These are phyloP conservation scores for Argyresthia albistria DNA, from an alignment of 2,888 invertebrate genomes.

Conservation along the genomic window DNA sequence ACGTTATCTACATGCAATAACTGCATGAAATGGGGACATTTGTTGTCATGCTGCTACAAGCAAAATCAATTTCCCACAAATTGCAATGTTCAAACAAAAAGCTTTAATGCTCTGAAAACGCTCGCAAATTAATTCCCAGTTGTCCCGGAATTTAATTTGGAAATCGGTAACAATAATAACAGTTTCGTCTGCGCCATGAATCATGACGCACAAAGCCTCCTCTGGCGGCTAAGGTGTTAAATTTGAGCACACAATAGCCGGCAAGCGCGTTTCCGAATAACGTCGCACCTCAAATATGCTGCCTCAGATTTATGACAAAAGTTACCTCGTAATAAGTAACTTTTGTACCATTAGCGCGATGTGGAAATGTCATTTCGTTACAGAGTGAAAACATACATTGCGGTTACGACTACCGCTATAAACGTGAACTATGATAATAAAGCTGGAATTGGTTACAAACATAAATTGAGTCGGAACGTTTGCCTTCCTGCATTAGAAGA, in stretches of 20 bases:
- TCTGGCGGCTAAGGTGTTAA: slow-evolving; percentile 47
- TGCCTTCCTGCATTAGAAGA: not conserved
- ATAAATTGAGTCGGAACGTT: not conserved
- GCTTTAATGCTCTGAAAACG: slow-evolving; percentile 28
- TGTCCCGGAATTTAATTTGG: slow-evolving; percentile 49
- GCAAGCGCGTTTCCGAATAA: slow-evolving; percentile 28
- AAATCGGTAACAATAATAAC: slow-evolving; percentile 57
- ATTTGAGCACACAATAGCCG: slow-evolving; percentile 40
- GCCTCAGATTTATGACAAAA: slow-evolving; percentile 50
- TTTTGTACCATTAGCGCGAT: slow-evolving; percentile 17
- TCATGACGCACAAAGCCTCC: slow-evolving; percentile 49
- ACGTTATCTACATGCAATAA: too few species aligned
- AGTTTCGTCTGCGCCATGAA: slow-evolving; percentile 36
- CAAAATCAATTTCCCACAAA: slow-evolving; percentile 3
- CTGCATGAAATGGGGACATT: too few species aligned
- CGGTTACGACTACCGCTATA: not conserved
- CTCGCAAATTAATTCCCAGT: slow-evolving; percentile 17
- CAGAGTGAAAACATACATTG: not conserved
- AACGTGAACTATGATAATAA: not conserved
- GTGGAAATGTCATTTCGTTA: slow-evolving; percentile 6
- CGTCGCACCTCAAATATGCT: slow-evolving; percentile 31
- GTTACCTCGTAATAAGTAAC: slow-evolving; percentile 59
- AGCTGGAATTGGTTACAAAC: not conserved
- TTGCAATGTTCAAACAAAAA: slow-evolving; percentile 10
- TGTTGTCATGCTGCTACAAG: not conserved